Conservation (phyloP, 2,888 invertebrate genomes). For the Prenolepis imparis region DNA sequence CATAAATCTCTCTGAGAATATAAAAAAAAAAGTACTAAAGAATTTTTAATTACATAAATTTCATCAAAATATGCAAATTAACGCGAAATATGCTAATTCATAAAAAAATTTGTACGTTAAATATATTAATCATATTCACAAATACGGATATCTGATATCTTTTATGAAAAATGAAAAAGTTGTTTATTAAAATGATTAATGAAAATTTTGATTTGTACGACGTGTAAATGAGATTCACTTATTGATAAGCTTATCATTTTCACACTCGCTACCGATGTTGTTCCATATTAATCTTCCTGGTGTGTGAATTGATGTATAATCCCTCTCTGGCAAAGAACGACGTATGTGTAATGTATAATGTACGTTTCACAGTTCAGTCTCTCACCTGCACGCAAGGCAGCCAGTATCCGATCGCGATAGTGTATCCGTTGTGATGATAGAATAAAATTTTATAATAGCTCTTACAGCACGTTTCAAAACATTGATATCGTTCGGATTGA, state of each 20-base stretch:
- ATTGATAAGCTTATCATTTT: conserved; percentile 66
- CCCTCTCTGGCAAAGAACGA: conserved; percentile 32
- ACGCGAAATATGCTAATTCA: too few species aligned
- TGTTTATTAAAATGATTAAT: conserved; percentile 10
- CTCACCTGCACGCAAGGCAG: conserved; percentile 59
- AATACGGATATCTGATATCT: not conserved
- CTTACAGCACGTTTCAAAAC: not conserved
- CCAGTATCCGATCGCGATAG: conserved; percentile 34
- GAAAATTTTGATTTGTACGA: conserved; percentile 4
- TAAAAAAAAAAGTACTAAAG: not conserved
- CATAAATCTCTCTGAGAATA: not conserved
- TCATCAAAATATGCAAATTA: not conserved
- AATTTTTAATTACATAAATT: not conserved
- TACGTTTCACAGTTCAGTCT: conserved; percentile 68
- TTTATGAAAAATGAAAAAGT: not conserved
- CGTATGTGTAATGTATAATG: conserved; percentile 46
- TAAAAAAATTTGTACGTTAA: not conserved
- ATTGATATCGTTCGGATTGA: not conserved
- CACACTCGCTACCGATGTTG: not conserved
- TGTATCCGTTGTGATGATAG: not conserved
- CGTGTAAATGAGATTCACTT: not conserved
- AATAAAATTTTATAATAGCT: not conserved
- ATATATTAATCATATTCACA: not conserved
- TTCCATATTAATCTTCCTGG: conserved; percentile 10
- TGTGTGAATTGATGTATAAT: conserved; percentile 52